Evolutionary conservation across 2,888 invertebrate species (phyloP), one percentile per base, ranked within the genome.

Genomic region (Busseola fusca): DNA sequence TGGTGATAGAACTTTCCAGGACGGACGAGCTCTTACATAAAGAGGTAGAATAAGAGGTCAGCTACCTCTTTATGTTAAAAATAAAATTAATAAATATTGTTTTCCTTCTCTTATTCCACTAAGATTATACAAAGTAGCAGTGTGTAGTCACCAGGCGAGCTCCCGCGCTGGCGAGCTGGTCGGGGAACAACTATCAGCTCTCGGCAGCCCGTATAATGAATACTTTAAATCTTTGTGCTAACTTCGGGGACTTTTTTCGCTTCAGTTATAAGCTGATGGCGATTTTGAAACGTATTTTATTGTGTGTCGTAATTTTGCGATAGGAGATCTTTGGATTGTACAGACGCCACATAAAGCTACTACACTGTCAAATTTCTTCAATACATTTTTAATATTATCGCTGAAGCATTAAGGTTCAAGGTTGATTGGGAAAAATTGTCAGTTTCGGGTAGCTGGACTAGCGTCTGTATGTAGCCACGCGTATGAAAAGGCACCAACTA

Each of bases 161-260:
- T 48, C 3, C 48, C n/a, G n/a, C 9, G 21, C 37, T 37, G n/a
- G 69, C 27, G 30, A 69, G 72, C 75, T 75, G 73, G 73, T 75
- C 65, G 52, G 66, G 60, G 57, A 82, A 68, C 78, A 79, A 84
- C 86, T 82, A 85, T 85, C 84, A 74, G 76, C 60, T 57, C 78
- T 62, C 73, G 37, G 63, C 82, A 77, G 76, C 76, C 65, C 78
- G 78, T 79, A 69, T 84, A 84, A 84, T 86, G 84, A 84, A 86
- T 84, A 82, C 84, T 86, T 86, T 85, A 86, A 85, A 86, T 86
- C 86, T 85, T 86, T 79, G 76, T 59, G 64, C 74, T 80, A 77
- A 84, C 84, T 85, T 84, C 59, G 62, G 42, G 16, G 27, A 52
- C 57, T 25, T 63, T 66, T 42, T 56, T 52, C 0, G 40, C 48